phyloP scores from a whole-genome alignment of 2,888 invertebrate genomes.

The Acrobasis repandana region DNA sequence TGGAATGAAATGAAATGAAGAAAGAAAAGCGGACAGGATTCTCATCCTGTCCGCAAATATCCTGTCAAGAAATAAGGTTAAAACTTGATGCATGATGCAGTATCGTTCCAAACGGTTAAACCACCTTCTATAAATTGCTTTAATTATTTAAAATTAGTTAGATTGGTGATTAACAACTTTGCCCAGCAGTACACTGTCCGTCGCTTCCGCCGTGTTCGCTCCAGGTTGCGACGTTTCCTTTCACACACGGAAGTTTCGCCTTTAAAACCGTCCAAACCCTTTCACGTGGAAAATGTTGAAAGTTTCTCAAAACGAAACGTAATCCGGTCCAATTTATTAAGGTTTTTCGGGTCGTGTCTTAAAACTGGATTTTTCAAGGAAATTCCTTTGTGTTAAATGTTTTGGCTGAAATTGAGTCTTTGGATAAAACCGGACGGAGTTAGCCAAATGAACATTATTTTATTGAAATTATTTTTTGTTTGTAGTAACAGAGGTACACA shows the following conservation, averaged over 20 bases:
- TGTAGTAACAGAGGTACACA: too few relatives aligned
- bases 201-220: slow-evolving; percentile 24
- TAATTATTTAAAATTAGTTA: not conserved
- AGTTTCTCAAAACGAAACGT: slow-evolving; percentile 17
- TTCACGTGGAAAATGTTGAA: slow-evolving; percentile 24
- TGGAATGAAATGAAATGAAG: too few relatives aligned
- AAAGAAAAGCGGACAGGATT: too few relatives aligned
- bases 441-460: not conserved
- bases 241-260: slow-evolving; percentile 30
- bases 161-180: not conserved
- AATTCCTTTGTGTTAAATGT: slow-evolving; percentile 6
- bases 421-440: not conserved
- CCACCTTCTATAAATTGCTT: not conserved
- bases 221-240: slow-evolving; percentile 36
- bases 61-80: too few relatives aligned
- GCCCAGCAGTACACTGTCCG: slow-evolving; percentile 13
- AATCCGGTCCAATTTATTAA: slow-evolving; percentile 20
- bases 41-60: too few relatives aligned
- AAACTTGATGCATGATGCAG: too few relatives aligned
- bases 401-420: not conserved
- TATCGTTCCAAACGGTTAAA: too few relatives aligned
- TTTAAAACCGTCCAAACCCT: slow-evolving; percentile 34
- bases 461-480: too few relatives aligned
- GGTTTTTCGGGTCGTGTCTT: slow-evolving; percentile 19
- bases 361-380: not conserved